These are phyloP conservation scores for Nebria ingens DNA, from an alignment of 1,140 invertebrate genomes.

Conservation along the genomic window DNA sequence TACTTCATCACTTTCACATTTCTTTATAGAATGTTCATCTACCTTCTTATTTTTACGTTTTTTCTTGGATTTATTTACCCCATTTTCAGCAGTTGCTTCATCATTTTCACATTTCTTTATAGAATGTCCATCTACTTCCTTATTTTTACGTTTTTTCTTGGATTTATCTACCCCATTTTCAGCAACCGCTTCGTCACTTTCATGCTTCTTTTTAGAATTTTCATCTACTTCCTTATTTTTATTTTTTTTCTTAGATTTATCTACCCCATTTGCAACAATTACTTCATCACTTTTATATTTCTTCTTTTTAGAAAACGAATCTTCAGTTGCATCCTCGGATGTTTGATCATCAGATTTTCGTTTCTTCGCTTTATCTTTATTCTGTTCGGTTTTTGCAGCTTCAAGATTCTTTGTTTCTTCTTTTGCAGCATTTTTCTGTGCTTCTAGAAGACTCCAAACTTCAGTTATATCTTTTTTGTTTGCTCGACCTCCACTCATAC, in stretches of 20 bases:
- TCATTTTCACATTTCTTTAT: conserved; percentile 10
- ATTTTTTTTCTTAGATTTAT: conserved; percentile 18
- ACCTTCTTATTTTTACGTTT: conserved; percentile 19
- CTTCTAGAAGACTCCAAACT: conserved; percentile 60
- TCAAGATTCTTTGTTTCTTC: conserved; percentile 18
- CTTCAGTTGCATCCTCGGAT: conserved; percentile 14
- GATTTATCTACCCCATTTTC: conserved; percentile 9
- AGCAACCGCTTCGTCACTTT: conserved; percentile 12
- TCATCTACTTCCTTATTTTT: conserved; percentile 5
- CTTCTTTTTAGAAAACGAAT: conserved; percentile 11
- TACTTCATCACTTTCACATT: conserved; percentile 19
- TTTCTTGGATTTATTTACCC: conserved; percentile 14
- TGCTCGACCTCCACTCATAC: conserved; percentile 42
- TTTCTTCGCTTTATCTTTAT: conserved; percentile 21
- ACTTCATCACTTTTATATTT: conserved; percentile 2
- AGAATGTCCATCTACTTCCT: conserved; percentile 14
- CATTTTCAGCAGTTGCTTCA: conserved; percentile 13
- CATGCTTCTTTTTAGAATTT: conserved; percentile 12
- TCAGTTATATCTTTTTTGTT: conserved; percentile 46
- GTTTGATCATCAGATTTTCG: conserved; percentile 17
- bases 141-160: conserved; percentile 26
- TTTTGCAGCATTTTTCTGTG: conserved; percentile 47
- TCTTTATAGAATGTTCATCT: no score
- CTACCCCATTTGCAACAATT: conserved; percentile 2
- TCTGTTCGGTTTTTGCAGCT: conserved; percentile 26